phyloP scores from a whole-genome alignment of 2,888 invertebrate genomes.

The Xestobium rufovillosum region DNA sequence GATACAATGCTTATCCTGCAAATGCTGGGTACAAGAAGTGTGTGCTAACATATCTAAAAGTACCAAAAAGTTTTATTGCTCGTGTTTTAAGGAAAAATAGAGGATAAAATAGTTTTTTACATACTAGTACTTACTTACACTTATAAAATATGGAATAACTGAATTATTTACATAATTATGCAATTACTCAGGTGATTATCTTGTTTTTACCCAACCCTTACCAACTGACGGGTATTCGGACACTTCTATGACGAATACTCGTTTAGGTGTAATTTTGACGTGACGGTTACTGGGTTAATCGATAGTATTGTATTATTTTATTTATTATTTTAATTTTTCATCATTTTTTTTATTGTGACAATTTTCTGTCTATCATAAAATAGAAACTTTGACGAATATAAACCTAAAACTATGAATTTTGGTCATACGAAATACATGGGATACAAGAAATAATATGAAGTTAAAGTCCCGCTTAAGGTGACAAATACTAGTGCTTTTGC shows the following conservation, averaged over 20 bases:
- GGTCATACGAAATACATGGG: not conserved
- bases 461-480: not conserved
- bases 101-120: not conserved
- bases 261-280: not conserved
- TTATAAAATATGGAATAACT: too few relatives aligned
- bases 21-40: constrained; percentile 2
- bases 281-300: constrained; percentile 2
- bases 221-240: not conserved
- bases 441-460: too few relatives aligned
- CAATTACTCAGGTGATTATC: too few relatives aligned
- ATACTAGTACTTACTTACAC: too few relatives aligned
- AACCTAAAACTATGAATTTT: not conserved
- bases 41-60: constrained; percentile 2
- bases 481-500: constrained; percentile 1
- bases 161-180: too few relatives aligned
- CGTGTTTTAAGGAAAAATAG: not conserved
- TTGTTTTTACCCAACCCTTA: too few relatives aligned
- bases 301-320: not conserved
- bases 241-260: constrained; percentile 1
- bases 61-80: constrained; percentile 1
- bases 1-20: constrained; percentile 3
- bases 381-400: constrained; percentile 1
- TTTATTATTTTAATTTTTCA: not conserved
- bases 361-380: not conserved
- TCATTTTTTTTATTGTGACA: not conserved